phyloP scores from a whole-genome alignment of 2,888 invertebrate species.

The Drosophila stalkeri region DNA sequence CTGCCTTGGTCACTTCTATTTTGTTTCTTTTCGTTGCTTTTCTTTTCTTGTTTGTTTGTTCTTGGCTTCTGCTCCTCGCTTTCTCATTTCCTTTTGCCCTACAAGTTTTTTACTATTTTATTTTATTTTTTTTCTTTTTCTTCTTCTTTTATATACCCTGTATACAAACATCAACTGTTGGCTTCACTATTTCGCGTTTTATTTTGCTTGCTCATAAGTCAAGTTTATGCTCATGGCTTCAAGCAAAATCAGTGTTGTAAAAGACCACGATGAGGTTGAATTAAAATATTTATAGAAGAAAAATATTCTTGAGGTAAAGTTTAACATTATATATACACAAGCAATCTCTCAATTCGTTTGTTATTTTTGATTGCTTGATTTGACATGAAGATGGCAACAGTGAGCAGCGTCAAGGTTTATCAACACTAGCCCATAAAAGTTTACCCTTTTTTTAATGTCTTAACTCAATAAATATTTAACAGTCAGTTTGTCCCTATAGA shows the following conservation, averaged over 20 bases:
- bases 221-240: background rate
- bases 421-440: background rate
- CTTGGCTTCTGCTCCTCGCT: constrained; percentile 16
- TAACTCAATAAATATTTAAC: constrained; percentile 3
- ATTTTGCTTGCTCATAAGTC: background rate
- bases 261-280: background rate
- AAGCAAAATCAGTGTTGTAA: constrained; percentile 1
- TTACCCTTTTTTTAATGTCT: background rate
- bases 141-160: constrained; percentile 35
- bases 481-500: background rate
- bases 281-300: background rate
- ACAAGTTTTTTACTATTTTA: constrained; percentile 12
- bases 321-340: background rate
- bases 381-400: background rate
- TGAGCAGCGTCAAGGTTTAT: background rate
- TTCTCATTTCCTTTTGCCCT: constrained; percentile 24
- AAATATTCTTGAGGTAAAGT: background rate
- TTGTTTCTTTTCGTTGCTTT: constrained; percentile 23
- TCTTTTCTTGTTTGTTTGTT: constrained; percentile 34
- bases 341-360: background rate
- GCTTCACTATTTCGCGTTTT: background rate
- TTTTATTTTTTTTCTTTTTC: background rate
- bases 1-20: constrained; percentile 55
- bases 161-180: background rate
- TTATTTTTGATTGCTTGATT: background rate